Base-by-base conservation (phyloP, 2,113 vertebrate species). In the Trogon surrucura region DNA sequence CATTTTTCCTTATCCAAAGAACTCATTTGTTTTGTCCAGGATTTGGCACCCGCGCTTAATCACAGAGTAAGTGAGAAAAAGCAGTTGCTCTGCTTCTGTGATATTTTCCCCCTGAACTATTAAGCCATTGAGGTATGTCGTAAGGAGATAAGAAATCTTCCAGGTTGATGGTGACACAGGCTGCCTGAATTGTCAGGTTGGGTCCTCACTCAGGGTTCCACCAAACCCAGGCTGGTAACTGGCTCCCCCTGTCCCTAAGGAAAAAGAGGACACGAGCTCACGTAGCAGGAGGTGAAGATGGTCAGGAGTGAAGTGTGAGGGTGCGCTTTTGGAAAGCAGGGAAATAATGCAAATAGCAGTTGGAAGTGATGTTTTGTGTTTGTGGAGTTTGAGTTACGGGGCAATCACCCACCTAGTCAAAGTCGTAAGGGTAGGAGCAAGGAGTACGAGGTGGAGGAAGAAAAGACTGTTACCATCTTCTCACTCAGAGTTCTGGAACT, bases 51-150 rank as follows among this genome's bases (percentile, higher is more conserved):
- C 47, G 16, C 4, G 15, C 79, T 83, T 91, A 73, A 95, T 97
- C 91, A 92, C 80, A 74, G 67, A 67, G 29, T 21, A 92, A 95
- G 91, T 96, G 96, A 97, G 90, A 97, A 96, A 96, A 97, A 94
- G 38, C 96, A 95, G 93, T 95, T 97, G 91, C 66, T 94, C n/a
- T 85, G 81, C 91, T 95, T 70, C 69, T 82, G 89, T 85, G 73
- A 81, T 72, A 45, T 90, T 88, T 92, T 34, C 41, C 47, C 34
- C 73, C 36, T 67, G 73, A 93, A 54, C 13, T 80, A 19, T 50
- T 74, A 17, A 85, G 41, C 61, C 27, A 1, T 44, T 19, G 19
- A 50, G 75, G 19, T 32, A 5, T 30, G n/a, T 16, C 34, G n/a
- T 38, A n/a, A 30, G 48, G 69, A 79, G 77, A 4, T 34, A 27